These are phyloP conservation scores for Drosophila nebulosa DNA, from an alignment of 1,140 invertebrate species.

Conservation along the genomic window DNA sequence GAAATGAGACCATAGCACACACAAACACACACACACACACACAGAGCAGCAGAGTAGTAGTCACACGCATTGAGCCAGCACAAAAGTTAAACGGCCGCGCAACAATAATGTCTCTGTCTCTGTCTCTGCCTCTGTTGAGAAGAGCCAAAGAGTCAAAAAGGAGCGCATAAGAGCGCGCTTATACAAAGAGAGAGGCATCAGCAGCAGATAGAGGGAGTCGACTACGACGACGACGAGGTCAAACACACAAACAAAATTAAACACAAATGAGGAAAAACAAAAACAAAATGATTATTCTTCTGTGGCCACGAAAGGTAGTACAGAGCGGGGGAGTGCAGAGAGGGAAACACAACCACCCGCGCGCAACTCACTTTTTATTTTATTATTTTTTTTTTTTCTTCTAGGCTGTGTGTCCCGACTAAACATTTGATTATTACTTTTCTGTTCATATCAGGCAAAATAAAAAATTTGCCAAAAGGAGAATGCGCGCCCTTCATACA, in stretches of 20 bases:
- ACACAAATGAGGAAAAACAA: slow-evolving; percentile 51
- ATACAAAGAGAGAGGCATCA: slow-evolving; percentile 25
- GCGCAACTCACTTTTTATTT: no score
- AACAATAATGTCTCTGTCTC: slow-evolving; percentile 66
- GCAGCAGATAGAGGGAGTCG: slow-evolving; percentile 5
- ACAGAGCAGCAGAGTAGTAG: slow-evolving; percentile 14
- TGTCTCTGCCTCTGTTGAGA: slow-evolving; percentile 49
- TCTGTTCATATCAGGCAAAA: slow-evolving; percentile 21
- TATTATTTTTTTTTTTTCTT: no score
- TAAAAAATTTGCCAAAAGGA: slow-evolving; percentile 21
- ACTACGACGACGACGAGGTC: slow-evolving; percentile 60
- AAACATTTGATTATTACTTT: slow-evolving; percentile 66
- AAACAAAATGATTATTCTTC: slow-evolving; percentile 1
- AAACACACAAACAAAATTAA: slow-evolving; percentile 60
- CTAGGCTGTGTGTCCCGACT: slow-evolving; percentile 9
- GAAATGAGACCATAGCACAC: slow-evolving; percentile 72
- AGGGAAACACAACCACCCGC: no score
- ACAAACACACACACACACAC: slow-evolving; percentile 9
- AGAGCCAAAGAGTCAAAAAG: slow-evolving; percentile 36
- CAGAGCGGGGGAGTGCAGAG: slow-evolving; percentile 35
- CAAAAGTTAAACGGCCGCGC: slow-evolving; percentile 72
- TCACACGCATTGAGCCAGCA: neutral
- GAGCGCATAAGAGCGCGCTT: slow-evolving; percentile 34
- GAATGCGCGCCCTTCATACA: slow-evolving; percentile 40
- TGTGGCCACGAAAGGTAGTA: neutral